Percentiles rank a stretch among this genome's conserved stretches.
Conservation (phyloP, 2,888 invertebrate species). For the Dryocosmus kuriphilus region DNA sequence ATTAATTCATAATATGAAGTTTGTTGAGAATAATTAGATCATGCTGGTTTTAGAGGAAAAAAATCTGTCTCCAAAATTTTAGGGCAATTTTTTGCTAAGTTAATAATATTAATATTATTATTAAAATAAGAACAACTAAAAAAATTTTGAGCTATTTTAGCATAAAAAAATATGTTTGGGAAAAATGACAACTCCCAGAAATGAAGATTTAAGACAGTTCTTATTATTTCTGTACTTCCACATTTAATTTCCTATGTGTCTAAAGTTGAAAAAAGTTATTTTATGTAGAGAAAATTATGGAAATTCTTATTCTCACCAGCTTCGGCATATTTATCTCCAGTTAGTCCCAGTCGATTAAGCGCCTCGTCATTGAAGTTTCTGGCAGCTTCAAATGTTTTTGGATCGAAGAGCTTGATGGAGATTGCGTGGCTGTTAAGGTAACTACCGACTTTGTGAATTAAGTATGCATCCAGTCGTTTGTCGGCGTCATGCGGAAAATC, state of each 20-base stretch:
- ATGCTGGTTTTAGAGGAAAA: no score
- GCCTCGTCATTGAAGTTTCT: constrained; percentile 75
- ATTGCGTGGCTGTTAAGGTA: constrained; percentile 87
- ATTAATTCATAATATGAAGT: no score
- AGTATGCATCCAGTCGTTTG: constrained; percentile 86
- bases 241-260: not conserved
- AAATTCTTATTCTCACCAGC: constrained; percentile 21
- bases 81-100: no score
- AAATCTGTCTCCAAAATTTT: no score
- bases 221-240: no score
- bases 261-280: not conserved
- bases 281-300: not conserved
- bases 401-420: constrained; percentile 85
- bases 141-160: no score
- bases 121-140: no score
- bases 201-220: no score
- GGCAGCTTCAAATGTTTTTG: constrained; percentile 81
- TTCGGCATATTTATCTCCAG: constrained; percentile 52
- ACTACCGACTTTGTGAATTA: constrained; percentile 85
- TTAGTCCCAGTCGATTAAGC: constrained; percentile 66
- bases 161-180: no score
- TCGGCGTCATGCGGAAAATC: constrained; percentile 88
- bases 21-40: no score
- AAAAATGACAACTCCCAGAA: no score
- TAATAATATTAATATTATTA: no score